Conservation (phyloP, 2,113 vertebrate genomes). For the Sphyrna mokarran region DNA sequence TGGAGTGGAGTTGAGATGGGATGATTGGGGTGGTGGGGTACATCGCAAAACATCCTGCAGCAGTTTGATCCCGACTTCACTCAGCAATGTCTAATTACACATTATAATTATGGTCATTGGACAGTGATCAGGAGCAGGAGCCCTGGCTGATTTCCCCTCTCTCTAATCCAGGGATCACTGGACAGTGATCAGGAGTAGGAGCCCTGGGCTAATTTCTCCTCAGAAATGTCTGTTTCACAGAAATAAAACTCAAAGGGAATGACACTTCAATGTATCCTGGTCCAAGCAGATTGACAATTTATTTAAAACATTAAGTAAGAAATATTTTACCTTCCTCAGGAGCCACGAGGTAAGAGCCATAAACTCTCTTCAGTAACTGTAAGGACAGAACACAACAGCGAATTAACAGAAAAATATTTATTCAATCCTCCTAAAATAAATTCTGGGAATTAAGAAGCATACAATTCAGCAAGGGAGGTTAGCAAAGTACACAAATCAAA, state of each 20-base stretch:
- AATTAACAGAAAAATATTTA: neutral
- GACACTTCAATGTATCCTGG: neutral
- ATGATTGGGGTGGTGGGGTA: no score
- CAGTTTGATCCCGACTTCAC: no score
- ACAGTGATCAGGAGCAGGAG: neutral
- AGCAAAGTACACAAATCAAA: neutral
- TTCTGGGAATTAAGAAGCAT: neutral
- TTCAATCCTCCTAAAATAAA: neutral
- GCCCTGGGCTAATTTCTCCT: neutral
- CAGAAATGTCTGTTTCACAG: neutral
- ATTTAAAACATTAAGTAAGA: slow-evolving; percentile 37
- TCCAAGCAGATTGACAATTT: neutral
- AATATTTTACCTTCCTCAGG: slow-evolving; percentile 70
- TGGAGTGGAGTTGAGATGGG: neutral
- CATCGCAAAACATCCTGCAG: no score
- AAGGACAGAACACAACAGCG: slow-evolving; percentile 42
- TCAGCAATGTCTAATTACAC: no score
- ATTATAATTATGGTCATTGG: neutral
- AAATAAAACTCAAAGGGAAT: neutral
- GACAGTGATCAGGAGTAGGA: no score
- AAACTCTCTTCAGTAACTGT: slow-evolving; percentile 84
- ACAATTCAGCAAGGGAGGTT: no score
- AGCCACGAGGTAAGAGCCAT: slow-evolving; percentile 76
- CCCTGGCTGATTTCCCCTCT: no score
- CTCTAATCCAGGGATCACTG: neutral